A percentile compares a stretch with the other conserved stretches of the same genome.
Conservation (phyloP, 1,140 invertebrate genomes). For the Meteorus sp. region DNA sequence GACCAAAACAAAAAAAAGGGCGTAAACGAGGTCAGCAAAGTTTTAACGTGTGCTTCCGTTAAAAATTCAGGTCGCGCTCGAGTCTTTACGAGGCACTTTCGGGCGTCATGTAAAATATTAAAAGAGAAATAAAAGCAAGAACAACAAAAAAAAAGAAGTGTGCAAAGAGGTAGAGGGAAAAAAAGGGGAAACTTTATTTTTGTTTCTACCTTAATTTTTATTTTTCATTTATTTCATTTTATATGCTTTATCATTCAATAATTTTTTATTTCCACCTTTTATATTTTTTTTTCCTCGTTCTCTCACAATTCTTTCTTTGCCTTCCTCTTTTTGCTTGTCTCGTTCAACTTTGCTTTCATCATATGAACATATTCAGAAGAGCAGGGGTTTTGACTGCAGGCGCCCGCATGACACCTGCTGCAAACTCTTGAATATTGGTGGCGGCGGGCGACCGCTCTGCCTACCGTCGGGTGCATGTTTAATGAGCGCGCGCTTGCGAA, state of each 20-base stretch:
- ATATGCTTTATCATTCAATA: no score
- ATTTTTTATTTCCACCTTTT: background rate
- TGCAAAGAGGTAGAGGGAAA: background rate
- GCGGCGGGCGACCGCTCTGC: no score
- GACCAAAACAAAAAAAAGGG: background rate
- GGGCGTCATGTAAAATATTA: slow-evolving; percentile 19
- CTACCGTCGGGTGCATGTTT: background rate
- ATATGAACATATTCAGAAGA: background rate
- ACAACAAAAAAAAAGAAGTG: slow-evolving; percentile 9
- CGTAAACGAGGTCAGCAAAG: slow-evolving; percentile 16
- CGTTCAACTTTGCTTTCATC: background rate
- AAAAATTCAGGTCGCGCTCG: slow-evolving; percentile 22
- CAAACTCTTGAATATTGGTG: slow-evolving; percentile 22
- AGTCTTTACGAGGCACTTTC: slow-evolving; percentile 25
- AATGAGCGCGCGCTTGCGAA: no score
- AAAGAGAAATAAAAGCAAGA: slow-evolving; percentile 4
- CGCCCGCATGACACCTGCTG: slow-evolving; percentile 21
- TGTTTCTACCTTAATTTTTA: background rate
- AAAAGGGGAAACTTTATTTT: background rate
- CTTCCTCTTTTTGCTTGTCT: background rate
- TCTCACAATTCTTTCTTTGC: no score
- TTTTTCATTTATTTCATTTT: no score
- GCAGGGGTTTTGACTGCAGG: slow-evolving; percentile 8
- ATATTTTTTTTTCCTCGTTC: no score
- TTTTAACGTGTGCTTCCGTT: slow-evolving; percentile 22